phyloP scores from a whole-genome alignment of 1,140 invertebrate species.

The Mamestra configurata region DNA sequence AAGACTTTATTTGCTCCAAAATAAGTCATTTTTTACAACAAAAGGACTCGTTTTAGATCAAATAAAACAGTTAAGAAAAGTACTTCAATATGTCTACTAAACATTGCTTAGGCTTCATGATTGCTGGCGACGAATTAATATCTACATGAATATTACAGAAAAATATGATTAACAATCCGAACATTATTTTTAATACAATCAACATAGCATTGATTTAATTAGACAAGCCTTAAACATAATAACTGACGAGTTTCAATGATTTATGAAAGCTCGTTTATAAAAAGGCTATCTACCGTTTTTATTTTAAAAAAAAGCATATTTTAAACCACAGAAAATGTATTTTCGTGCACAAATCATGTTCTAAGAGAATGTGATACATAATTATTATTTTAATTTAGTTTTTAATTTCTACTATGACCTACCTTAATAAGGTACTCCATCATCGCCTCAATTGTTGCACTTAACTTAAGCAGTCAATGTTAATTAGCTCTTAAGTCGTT shows the following conservation, averaged over 20 bases:
- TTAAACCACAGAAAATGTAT: neutral
- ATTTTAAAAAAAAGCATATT: neutral
- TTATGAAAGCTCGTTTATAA: neutral
- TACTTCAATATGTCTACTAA: conserved; percentile 35
- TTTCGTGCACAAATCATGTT: conserved; percentile 6
- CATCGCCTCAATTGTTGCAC: conserved; percentile 8
- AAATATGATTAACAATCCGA: neutral
- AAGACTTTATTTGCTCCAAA: neutral
- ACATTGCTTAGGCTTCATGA: neutral
- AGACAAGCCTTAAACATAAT: neutral
- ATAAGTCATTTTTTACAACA: neutral
- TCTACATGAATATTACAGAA: neutral
- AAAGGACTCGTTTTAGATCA: conserved; percentile 14
- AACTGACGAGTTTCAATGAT: too few relatives aligned
- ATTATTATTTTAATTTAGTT: conserved; percentile 10
- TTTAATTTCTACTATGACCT: conserved; percentile 11
- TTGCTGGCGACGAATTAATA: conserved; percentile 10
- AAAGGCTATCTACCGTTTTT: neutral
- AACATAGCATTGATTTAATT: neutral
- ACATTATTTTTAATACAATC: neutral
- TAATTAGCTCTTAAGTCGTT: conserved; percentile 45
- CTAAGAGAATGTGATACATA: neutral
- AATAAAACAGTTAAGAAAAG: neutral
- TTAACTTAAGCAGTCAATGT: conserved; percentile 48
- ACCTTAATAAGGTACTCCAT: neutral